These are phyloP conservation scores for Syncerus caffer DNA, from an alignment of 2,797 vertebrate genomes.

Conservation along the genomic window DNA sequence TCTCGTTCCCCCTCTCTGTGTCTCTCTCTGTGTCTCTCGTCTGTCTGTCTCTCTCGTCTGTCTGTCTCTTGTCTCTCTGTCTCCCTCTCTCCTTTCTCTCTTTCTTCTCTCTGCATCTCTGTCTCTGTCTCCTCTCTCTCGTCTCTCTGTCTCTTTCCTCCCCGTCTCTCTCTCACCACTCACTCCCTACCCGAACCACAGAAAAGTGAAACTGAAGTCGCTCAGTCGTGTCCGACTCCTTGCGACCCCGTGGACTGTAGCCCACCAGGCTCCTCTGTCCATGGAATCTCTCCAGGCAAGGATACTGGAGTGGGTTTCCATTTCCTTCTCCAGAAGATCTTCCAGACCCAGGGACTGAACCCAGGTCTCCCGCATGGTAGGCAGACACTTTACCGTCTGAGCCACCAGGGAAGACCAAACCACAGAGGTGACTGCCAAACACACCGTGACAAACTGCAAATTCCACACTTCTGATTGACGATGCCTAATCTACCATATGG, in stretches of 20 bases:
- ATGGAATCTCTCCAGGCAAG: neutral
- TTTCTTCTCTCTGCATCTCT: too few relatives aligned
- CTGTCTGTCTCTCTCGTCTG: too few relatives aligned
- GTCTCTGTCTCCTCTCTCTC: too few relatives aligned
- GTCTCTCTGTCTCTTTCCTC: too few relatives aligned
- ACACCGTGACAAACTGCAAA: rapidly evolving
- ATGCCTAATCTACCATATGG: too few relatives aligned
- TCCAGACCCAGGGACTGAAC: rapidly evolving
- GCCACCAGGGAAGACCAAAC: too few relatives aligned
- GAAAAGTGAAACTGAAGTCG: neutral
- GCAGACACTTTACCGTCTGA: too few relatives aligned
- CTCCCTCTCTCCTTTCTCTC: too few relatives aligned
- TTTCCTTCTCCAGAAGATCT: neutral
- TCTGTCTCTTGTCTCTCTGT: too few relatives aligned
- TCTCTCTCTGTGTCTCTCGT: rapidly evolving
- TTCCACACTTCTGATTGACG: too few relatives aligned
- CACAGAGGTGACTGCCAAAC: too few relatives aligned
- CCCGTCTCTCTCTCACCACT: too few relatives aligned
- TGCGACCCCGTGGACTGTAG: neutral
- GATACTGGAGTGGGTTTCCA: neutral
- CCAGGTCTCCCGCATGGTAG: rapidly evolving
- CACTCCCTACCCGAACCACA: neutral
- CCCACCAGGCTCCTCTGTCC: neutral
- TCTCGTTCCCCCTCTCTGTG: rapidly evolving
- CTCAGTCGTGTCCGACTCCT: neutral